Percentiles rank a stretch among this genome's conserved stretches.
These are phyloP conservation scores for Paguma larvata DNA, from an alignment of 2,797 vertebrate species.

Conservation along the genomic window DNA sequence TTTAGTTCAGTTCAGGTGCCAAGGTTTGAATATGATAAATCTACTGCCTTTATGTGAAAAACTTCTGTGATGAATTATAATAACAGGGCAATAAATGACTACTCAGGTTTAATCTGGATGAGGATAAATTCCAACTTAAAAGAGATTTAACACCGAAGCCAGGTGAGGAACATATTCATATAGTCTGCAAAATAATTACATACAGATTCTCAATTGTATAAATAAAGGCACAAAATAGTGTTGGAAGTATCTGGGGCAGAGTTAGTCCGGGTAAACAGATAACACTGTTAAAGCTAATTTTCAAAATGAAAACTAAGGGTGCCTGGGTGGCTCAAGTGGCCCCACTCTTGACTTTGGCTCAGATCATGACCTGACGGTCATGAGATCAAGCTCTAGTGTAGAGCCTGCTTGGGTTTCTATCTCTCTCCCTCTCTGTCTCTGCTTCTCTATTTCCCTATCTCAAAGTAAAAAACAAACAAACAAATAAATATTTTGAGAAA, in stretches of 20 bases:
- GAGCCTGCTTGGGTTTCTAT: too few relatives aligned
- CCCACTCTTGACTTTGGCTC: too few relatives aligned
- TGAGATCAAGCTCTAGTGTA: too few relatives aligned
- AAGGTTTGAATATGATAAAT: background rate
- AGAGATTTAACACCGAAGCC: background rate
- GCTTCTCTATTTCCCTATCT: too few relatives aligned
- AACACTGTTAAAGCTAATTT: background rate
- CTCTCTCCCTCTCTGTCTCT: too few relatives aligned
- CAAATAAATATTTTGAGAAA: too few relatives aligned
- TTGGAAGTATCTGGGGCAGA: background rate
- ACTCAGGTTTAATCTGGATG: background rate
- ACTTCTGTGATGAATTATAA: background rate
- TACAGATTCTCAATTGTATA: constrained; percentile 10
- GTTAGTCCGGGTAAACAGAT: background rate
- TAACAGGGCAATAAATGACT: background rate
- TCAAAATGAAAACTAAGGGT: background rate
- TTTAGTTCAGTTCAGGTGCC: background rate
- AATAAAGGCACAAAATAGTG: background rate
- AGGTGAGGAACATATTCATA: background rate
- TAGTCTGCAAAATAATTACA: background rate
- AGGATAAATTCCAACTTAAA: background rate
- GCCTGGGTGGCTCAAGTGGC: too few relatives aligned
- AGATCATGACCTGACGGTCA: too few relatives aligned
- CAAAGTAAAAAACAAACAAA: too few relatives aligned
- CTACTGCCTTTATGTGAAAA: background rate